These are phyloP conservation scores for Heliothis subflexa DNA, from an alignment of 1,140 invertebrate genomes.

Conservation along the genomic window DNA sequence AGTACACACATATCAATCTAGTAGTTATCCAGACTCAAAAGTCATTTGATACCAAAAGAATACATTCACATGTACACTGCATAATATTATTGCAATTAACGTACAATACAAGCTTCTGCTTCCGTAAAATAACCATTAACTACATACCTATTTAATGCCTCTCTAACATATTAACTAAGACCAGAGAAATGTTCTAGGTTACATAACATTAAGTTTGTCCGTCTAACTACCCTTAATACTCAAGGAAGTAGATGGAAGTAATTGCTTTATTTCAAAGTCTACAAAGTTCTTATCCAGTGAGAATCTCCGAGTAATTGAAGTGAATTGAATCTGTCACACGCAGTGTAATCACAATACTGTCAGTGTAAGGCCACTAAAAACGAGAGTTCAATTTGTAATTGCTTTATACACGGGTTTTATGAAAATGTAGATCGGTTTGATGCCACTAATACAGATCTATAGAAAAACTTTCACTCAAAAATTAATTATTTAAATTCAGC, in stretches of 20 bases:
- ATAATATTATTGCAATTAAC: background rate
- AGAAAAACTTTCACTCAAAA: too few species aligned
- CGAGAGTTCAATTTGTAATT: background rate
- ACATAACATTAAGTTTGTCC: background rate
- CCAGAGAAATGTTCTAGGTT: conserved; percentile 12
- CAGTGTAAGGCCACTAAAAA: background rate
- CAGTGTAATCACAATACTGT: conserved; percentile 6
- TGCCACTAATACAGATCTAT: too few species aligned
- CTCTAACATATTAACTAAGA: background rate
- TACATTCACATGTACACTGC: background rate
- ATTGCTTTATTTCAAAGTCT: conserved; percentile 9
- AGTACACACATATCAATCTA: too few species aligned
- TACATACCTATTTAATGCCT: conserved; percentile 4
- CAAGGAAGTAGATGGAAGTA: conserved; percentile 14
- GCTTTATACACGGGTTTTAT: too few species aligned
- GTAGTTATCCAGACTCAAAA: too few species aligned
- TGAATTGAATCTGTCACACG: conserved; percentile 25
- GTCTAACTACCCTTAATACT: background rate
- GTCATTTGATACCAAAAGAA: too few species aligned
- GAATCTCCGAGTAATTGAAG: conserved; percentile 5
- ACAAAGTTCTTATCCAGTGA: conserved; percentile 1
- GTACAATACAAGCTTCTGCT: background rate
- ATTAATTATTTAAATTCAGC: too few species aligned
- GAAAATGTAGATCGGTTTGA: too few species aligned
- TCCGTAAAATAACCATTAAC: background rate